phyloP scores from a whole-genome alignment of 2,113 vertebrate genomes.

The Steatornis caripensis region DNA sequence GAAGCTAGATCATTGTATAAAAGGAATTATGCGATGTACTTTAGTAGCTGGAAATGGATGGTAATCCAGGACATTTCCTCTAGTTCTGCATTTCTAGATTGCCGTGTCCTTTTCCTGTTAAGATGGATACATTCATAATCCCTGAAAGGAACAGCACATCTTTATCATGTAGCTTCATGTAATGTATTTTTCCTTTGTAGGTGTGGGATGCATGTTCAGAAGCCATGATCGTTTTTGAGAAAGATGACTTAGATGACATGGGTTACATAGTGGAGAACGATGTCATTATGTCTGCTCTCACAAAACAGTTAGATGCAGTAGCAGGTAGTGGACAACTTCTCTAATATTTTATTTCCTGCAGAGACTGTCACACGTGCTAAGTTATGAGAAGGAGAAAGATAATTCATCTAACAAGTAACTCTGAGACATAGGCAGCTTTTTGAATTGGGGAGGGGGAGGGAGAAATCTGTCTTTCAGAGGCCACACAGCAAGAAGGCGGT shows the following conservation, averaged over 20 bases:
- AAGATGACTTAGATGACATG: constrained; percentile 91
- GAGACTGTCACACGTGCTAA: not conserved
- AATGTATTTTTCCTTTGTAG: constrained; percentile 67
- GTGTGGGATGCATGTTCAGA: constrained; percentile 99
- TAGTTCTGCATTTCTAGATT: not conserved
- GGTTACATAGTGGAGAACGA: constrained; percentile 96
- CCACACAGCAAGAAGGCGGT: not conserved
- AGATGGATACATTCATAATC: not conserved
- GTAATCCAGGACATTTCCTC: not conserved
- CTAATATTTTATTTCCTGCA: not conserved
- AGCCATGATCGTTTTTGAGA: constrained; percentile 95
- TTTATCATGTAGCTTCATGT: not conserved
- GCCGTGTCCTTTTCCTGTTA: not conserved
- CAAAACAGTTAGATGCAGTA: constrained; percentile 85
- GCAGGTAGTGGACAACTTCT: constrained; percentile 75
- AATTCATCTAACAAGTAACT: not conserved
- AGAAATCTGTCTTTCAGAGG: not conserved
- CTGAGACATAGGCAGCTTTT: not conserved
- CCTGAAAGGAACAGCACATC: not conserved
- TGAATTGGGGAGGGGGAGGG: not conserved
- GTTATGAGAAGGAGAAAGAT: not conserved
- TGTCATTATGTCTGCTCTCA: constrained; percentile 87
- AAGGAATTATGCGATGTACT: not conserved
- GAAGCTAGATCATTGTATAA: not conserved
- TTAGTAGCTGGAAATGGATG: not conserved